A percentile compares a stretch with the other conserved stretches of the same genome.
phyloP scores from a whole-genome alignment of 2,797 vertebrate genomes.

The Hipposideros larvatus region DNA sequence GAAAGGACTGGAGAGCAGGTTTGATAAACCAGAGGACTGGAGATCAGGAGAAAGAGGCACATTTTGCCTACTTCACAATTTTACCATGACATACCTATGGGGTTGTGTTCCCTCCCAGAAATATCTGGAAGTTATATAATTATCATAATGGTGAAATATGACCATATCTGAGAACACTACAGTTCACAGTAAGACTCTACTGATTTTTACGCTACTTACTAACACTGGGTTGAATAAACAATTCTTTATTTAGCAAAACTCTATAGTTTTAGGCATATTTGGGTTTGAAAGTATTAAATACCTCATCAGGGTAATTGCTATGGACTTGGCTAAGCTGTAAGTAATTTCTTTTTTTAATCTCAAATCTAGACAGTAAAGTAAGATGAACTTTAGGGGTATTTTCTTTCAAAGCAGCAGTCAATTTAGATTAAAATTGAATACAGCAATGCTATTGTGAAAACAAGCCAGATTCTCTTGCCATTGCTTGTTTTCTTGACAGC shows the following conservation, averaged over 20 bases:
- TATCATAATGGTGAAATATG: background rate
- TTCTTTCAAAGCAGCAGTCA: constrained; percentile 88
- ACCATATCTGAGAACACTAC: constrained; percentile 1
- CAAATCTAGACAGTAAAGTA: constrained; percentile 84
- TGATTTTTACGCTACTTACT: constrained; percentile 69
- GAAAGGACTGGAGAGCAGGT: constrained; percentile 13
- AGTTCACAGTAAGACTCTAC: constrained; percentile 68
- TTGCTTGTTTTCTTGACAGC: constrained; percentile 88
- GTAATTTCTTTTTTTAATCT: constrained; percentile 85
- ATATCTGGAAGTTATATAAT: constrained; percentile 54
- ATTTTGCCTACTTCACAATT: constrained; percentile 58
- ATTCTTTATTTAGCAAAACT: constrained; percentile 77
- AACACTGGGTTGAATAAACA: constrained; percentile 71
- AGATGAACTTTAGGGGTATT: constrained; percentile 85
- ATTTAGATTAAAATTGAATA: constrained; percentile 88
- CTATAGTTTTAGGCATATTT: constrained; percentile 76
- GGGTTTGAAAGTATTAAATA: constrained; percentile 81
- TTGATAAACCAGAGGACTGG: constrained; percentile 49
- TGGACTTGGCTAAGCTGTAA: constrained; percentile 79
- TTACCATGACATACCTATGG: constrained; percentile 27
- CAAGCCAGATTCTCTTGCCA: constrained; percentile 78
- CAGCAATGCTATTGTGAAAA: constrained; percentile 81
- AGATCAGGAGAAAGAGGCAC: background rate
- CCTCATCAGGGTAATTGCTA: constrained; percentile 76
- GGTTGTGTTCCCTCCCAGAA: constrained; percentile 52